Evolutionary conservation across 2,113 vertebrate genomes (phyloP).

Genomic region (Pelvicachromis taeniatus): DNA sequence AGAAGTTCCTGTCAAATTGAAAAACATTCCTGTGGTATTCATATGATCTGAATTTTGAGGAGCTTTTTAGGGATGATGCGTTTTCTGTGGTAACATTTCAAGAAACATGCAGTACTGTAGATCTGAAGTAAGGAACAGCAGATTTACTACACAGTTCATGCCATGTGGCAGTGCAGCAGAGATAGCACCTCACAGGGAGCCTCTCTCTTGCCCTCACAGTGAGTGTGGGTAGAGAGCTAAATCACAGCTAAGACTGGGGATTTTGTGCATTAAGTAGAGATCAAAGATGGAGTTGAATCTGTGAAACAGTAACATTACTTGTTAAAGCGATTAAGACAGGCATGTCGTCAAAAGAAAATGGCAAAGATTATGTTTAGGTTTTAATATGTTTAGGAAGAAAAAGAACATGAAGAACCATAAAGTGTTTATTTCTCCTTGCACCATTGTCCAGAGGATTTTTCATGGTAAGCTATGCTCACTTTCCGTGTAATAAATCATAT

Average conservation of each 20-base stretch:
- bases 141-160: not conserved
- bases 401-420: not conserved
- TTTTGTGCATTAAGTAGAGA: not conserved
- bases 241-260: not conserved
- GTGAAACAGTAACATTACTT: not conserved
- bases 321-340: not conserved
- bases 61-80: not conserved
- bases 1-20: not conserved
- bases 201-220: not conserved
- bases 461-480: not conserved
- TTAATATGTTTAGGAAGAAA: not conserved
- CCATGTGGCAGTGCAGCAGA: not conserved
- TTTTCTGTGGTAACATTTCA: not conserved
- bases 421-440: slow-evolving; percentile 32
- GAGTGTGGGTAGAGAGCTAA: not conserved
- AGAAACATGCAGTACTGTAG: not conserved
- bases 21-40: not conserved
- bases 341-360: not conserved
- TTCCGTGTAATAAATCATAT: slow-evolving; percentile 11
- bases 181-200: not conserved
- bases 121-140: not conserved
- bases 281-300: not conserved
- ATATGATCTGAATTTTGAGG: not conserved
- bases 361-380: not conserved
- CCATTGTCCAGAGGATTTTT: slow-evolving; percentile 29